Conservation (phyloP, 2,888 invertebrate species). For the Athalia cordata region DNA sequence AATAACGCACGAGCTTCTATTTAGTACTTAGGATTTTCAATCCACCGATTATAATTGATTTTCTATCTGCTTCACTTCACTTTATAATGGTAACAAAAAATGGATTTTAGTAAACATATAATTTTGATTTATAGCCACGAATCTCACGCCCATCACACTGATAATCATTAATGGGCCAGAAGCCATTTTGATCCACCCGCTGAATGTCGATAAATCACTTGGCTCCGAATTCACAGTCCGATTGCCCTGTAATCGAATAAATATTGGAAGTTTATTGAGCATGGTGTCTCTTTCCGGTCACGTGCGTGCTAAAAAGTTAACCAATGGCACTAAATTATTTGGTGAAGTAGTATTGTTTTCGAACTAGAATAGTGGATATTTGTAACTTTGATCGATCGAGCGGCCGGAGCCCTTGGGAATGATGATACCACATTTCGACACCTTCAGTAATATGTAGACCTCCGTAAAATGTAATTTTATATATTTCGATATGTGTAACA, state of each 20-base stretch:
- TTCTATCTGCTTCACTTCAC: not conserved
- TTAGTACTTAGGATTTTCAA: not conserved
- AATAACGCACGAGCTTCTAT: not conserved
- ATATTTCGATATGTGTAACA: slow-evolving; percentile 63
- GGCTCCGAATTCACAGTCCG: not conserved
- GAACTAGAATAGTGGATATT: slow-evolving; percentile 30
- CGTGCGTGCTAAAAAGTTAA: slow-evolving; percentile 34
- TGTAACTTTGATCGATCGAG: slow-evolving; percentile 5
- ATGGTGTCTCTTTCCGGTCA: slow-evolving; percentile 30
- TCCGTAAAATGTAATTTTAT: slow-evolving; percentile 32
- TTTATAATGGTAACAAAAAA: not conserved
- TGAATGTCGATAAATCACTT: not conserved
- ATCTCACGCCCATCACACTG: not conserved
- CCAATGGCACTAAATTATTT: slow-evolving; percentile 11
- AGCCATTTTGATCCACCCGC: not conserved
- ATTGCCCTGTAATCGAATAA: not conserved
- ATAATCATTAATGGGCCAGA: not conserved
- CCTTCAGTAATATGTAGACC: not conserved
- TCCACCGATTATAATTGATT: not conserved
- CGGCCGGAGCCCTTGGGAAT: slow-evolving; percentile 15
- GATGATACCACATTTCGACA: slow-evolving; percentile 32
- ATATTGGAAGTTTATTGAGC: slow-evolving; percentile 12
- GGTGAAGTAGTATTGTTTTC: slow-evolving; percentile 35
- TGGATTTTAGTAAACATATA: not conserved
- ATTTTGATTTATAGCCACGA: not conserved